Conservation (phyloP, 2,888 invertebrate genomes). For the Catocala sponsa region DNA sequence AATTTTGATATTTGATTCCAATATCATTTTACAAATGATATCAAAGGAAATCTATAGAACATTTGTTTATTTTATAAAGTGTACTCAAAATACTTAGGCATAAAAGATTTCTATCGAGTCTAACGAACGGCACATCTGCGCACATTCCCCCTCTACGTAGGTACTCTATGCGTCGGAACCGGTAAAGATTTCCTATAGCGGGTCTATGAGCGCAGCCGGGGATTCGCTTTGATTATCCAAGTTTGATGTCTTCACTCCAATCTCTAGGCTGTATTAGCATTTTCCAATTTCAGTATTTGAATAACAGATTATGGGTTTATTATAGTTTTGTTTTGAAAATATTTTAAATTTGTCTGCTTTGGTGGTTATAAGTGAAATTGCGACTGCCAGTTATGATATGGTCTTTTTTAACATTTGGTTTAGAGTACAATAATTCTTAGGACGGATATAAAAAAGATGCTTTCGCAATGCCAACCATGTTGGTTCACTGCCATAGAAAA, state of each 20-base stretch:
- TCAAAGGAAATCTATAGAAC: too few species aligned
- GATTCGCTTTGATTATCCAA: slow-evolving; percentile 83
- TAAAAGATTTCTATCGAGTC: too few species aligned
- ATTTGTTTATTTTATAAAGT: too few species aligned
- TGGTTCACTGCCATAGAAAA: too few species aligned
- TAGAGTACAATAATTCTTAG: too few species aligned
- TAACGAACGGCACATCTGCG: slow-evolving; percentile 22
- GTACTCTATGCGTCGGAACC: slow-evolving; percentile 41
- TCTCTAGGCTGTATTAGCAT: slow-evolving; percentile 76
- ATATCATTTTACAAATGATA: too few species aligned
- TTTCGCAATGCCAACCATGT: too few species aligned
- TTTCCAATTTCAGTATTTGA: slow-evolving; percentile 79
- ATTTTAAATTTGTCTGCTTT: neutral
- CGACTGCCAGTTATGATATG: too few species aligned
- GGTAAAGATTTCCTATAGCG: slow-evolving; percentile 57
- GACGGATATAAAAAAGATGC: too few species aligned
- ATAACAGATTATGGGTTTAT: slow-evolving; percentile 50
- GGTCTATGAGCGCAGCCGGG: slow-evolving; percentile 61
- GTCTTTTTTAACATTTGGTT: too few species aligned
- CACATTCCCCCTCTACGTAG: neutral
- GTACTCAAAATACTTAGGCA: neutral
- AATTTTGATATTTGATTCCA: too few species aligned
- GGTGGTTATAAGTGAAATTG: neutral
- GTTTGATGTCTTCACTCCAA: slow-evolving; percentile 80
- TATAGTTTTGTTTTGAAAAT: slow-evolving; percentile 22